Evolutionary conservation across 2,888 invertebrate species (phyloP).

Genomic region (Harpalus rubripes): DNA sequence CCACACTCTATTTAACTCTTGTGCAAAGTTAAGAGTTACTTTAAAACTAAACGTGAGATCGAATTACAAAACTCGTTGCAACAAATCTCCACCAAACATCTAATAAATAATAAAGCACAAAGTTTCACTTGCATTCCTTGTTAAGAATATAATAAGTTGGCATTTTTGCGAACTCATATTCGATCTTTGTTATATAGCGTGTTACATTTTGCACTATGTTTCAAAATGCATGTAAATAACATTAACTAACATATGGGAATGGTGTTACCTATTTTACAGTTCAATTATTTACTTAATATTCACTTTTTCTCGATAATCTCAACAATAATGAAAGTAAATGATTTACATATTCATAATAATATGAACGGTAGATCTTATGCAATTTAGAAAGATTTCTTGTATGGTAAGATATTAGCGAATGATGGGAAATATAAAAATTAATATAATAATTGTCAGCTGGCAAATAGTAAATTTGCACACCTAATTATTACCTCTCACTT

Average conservation of each 20-base stretch:
- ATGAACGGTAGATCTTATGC: background rate
- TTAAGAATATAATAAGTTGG: constrained; percentile 34
- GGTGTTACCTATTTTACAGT: constrained; percentile 40
- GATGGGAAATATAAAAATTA: too few relatives aligned
- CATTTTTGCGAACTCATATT: constrained; percentile 8
- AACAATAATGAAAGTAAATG: constrained; percentile 37
- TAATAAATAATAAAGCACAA: constrained; percentile 41
- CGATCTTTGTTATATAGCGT: constrained; percentile 23
- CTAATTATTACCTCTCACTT: too few relatives aligned
- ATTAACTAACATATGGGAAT: constrained; percentile 14
- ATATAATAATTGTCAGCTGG: too few relatives aligned
- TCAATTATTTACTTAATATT: constrained; percentile 49
- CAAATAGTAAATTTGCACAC: too few relatives aligned
- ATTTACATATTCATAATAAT: constrained; percentile 10
- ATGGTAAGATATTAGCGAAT: too few relatives aligned
- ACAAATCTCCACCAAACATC: constrained; percentile 9
- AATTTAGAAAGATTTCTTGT: constrained; percentile 11
- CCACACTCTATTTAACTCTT: background rate
- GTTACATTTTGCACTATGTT: constrained; percentile 31
- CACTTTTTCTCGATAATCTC: constrained; percentile 18
- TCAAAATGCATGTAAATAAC: constrained; percentile 25
- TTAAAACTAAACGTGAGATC: background rate
- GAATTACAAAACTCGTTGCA: background rate
- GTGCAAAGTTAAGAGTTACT: background rate
- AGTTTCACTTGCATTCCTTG: constrained; percentile 35